phyloP scores from a whole-genome alignment of 2,888 invertebrate species.

The Dicycla oo region DNA sequence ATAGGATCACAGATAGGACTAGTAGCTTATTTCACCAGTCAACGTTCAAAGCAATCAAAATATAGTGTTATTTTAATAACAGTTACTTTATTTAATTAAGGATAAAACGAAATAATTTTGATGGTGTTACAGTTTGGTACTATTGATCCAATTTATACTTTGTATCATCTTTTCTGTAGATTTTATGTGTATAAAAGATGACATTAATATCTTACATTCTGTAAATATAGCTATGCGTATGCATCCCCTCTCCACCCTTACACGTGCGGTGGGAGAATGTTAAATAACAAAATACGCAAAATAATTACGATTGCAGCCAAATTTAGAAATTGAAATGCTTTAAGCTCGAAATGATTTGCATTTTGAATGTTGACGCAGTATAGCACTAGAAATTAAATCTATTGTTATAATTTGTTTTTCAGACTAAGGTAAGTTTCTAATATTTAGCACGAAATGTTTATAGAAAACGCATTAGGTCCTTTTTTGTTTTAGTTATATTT shows the following conservation, averaged over 20 bases:
- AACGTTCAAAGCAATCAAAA: not conserved
- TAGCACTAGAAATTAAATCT: conserved; percentile 6
- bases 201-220: conserved; percentile 20
- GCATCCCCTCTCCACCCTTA: conserved; percentile 32
- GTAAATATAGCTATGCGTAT: conserved; percentile 14
- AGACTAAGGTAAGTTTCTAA: conserved; percentile 30
- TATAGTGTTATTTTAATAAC: conserved; percentile 12
- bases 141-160: conserved; percentile 17
- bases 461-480: not conserved
- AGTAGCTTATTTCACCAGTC: not conserved
- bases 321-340: conserved; percentile 69
- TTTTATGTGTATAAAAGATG: conserved; percentile 1
- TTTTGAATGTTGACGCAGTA: conserved; percentile 61
- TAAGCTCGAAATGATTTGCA: conserved; percentile 74
- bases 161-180: not conserved
- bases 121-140: not conserved
- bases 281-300: conserved; percentile 61
- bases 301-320: conserved; percentile 67
- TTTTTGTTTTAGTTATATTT: not conserved
- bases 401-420: not conserved
- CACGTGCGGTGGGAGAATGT: conserved; percentile 45
- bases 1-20: no score
- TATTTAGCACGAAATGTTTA: not conserved
- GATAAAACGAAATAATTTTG: not conserved
- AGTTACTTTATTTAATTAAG: not conserved